These are phyloP conservation scores for Nansenia antarctica DNA, from an alignment of 2,113 vertebrate genomes.

Conservation along the genomic window DNA sequence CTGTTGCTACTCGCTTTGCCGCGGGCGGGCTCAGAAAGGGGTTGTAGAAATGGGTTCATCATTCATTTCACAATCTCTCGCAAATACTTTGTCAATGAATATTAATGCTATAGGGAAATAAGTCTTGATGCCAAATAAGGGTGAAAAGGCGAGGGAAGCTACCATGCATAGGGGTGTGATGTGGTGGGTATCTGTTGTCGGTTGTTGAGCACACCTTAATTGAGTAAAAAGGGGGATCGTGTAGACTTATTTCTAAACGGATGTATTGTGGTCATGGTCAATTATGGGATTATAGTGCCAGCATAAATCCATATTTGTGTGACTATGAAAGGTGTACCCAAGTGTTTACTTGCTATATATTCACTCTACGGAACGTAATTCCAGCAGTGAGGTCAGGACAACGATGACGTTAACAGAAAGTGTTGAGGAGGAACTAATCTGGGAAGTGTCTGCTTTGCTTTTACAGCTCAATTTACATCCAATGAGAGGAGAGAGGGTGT, in stretches of 20 bases:
- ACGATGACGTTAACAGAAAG: neutral
- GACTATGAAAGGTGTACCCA: neutral
- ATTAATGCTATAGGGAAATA: constrained; percentile 45
- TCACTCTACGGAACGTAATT: neutral
- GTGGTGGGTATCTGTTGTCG: too few relatives aligned
- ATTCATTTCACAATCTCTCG: constrained; percentile 50
- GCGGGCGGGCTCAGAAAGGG: constrained; percentile 18
- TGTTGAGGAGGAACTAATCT: neutral
- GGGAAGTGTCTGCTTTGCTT: neutral
- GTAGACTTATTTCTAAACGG: constrained; percentile 47
- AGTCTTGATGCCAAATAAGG: constrained; percentile 42
- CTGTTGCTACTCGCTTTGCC: constrained; percentile 22
- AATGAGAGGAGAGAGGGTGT: too few relatives aligned
- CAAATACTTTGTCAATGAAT: constrained; percentile 55
- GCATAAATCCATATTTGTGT: constrained; percentile 30
- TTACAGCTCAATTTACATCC: too few relatives aligned
- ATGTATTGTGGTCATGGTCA: constrained; percentile 39
- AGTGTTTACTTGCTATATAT: neutral
- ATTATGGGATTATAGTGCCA: constrained; percentile 44
- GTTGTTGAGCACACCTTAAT: constrained; percentile 45
- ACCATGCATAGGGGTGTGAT: constrained; percentile 40
- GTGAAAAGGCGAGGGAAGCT: constrained; percentile 41
- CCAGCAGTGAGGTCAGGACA: neutral
- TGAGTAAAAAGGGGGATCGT: constrained; percentile 52
- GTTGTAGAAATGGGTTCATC: constrained; percentile 48